phyloP scores from a whole-genome alignment of 2,797 vertebrate species.

The Pitangus sulphuratus region DNA sequence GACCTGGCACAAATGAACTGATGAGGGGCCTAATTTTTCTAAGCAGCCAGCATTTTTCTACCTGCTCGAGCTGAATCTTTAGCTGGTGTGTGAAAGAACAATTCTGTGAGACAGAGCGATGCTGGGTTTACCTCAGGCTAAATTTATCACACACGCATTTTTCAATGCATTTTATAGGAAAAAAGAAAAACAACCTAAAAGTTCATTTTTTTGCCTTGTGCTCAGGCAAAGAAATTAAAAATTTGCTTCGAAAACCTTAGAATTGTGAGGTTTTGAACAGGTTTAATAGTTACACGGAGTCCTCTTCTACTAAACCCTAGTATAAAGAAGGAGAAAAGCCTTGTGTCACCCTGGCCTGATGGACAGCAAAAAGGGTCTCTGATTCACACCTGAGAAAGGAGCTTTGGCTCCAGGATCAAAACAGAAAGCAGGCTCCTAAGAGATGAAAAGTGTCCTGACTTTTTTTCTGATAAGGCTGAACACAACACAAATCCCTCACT shows the following conservation, averaged over 20 bases:
- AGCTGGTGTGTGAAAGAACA: not conserved
- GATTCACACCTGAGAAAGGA: not conserved
- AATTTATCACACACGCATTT: not conserved
- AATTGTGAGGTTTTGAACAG: not conserved
- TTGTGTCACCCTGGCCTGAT: not conserved
- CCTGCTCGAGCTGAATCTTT: not conserved
- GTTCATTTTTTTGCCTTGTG: not conserved
- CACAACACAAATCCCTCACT: not conserved
- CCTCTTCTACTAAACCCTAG: not conserved
- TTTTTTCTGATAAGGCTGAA: not conserved
- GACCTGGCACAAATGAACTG: not conserved
- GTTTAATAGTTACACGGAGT: not conserved
- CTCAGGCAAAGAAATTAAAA: not conserved
- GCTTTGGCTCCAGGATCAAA: not conserved
- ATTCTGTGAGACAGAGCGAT: not conserved
- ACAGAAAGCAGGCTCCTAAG: not conserved
- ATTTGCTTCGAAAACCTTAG: not conserved
- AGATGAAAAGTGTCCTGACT: not conserved
- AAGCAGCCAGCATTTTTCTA: not conserved
- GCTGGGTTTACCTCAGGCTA: not conserved
- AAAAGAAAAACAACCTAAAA: not conserved
- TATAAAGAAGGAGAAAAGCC: not conserved
- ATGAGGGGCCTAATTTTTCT: not conserved
- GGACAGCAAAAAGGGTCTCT: not conserved
- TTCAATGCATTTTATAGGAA: not conserved